Evolutionary conservation across 2,888 invertebrate species (phyloP).

Genomic region (Macrosiphum euphorbiae): DNA sequence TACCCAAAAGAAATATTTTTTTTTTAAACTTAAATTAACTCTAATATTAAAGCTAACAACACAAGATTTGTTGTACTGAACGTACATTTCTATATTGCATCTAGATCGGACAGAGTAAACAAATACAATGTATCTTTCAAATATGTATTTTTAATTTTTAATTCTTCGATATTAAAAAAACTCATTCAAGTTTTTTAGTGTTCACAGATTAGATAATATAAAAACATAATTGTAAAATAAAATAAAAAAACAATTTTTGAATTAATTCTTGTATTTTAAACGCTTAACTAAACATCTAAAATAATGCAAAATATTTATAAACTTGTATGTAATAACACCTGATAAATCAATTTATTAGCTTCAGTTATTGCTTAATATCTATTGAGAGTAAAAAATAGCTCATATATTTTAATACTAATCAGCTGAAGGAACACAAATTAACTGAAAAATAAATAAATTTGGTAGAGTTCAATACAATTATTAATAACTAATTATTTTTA

Average conservation of each 20-base stretch:
- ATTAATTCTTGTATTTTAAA: background rate
- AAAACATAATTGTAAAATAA: background rate
- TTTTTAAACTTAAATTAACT: no score
- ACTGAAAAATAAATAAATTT: background rate
- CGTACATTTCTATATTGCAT: no score
- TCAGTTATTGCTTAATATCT: background rate
- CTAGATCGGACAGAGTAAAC: no score
- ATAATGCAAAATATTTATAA: background rate
- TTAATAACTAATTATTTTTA: background rate
- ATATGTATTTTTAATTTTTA: background rate
- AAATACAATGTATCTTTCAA: background rate
- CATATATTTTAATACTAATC: background rate
- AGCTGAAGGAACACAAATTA: background rate
- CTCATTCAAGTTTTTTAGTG: background rate
- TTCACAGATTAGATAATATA: background rate
- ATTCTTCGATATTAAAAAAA: background rate
- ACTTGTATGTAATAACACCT: background rate
- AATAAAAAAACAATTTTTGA: background rate
- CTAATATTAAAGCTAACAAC: no score
- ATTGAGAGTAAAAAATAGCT: background rate
- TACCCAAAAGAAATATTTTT: no score
- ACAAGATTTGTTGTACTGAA: no score
- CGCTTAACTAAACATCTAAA: no score
- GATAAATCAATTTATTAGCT: background rate
- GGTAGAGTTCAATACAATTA: background rate